Evolutionary conservation across 2,888 invertebrate species (phyloP).

Genomic region (Drosophila neonasuta): DNA sequence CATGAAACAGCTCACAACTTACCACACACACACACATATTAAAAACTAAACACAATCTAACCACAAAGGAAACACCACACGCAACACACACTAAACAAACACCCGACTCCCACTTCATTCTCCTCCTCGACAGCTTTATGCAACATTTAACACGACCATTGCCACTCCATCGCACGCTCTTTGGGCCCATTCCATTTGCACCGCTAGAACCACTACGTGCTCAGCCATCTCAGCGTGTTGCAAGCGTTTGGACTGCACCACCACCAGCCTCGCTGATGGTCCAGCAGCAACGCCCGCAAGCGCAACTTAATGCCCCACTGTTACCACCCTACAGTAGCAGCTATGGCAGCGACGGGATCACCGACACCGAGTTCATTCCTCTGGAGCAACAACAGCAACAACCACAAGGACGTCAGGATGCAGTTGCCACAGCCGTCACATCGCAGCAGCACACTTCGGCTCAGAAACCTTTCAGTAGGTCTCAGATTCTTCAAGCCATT

Average conservation of each 20-base stretch:
- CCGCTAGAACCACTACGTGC: constrained; percentile 68
- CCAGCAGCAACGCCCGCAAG: constrained; percentile 36
- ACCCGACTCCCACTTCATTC: constrained; percentile 33
- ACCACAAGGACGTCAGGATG: constrained; percentile 57
- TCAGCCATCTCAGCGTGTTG: constrained; percentile 66
- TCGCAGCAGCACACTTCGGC: constrained; percentile 30
- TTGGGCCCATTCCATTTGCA: constrained; percentile 72
- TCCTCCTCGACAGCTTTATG: constrained; percentile 70
- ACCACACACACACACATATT: constrained; percentile 6
- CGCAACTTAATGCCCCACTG: constrained; percentile 65
- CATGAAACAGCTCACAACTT: constrained; percentile 50
- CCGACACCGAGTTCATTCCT: constrained; percentile 77
- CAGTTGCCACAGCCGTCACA: constrained; percentile 20
- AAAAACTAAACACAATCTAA: constrained; percentile 13
- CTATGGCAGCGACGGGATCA: constrained; percentile 61
- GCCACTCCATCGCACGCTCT: constrained; percentile 74
- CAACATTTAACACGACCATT: constrained; percentile 76
- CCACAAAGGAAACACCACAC: constrained; percentile 14
- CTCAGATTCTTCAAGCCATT: neutral
- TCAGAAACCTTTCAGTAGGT: constrained; percentile 78
- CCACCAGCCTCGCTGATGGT: constrained; percentile 57
- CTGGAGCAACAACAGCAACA: constrained; percentile 66
- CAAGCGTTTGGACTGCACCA: constrained; percentile 68
- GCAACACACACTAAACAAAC: constrained; percentile 36
- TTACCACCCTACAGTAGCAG: constrained; percentile 71